Percentiles rank a stretch among this genome's conserved stretches.
phyloP scores from a whole-genome alignment of 2,797 vertebrate species.

The Microtus obscurus region DNA sequence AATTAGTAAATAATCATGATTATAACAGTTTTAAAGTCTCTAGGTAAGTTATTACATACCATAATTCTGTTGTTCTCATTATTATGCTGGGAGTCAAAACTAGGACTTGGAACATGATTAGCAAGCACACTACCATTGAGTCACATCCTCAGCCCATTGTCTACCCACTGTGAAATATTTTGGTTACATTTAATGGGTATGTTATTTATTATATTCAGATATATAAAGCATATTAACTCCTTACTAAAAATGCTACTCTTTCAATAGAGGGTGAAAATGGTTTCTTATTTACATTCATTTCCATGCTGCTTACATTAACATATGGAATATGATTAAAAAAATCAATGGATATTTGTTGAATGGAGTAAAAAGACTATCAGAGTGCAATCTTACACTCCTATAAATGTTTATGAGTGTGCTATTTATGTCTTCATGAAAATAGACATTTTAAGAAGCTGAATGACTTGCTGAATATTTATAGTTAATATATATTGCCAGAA shows the following conservation, averaged over 20 bases:
- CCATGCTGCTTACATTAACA: not conserved
- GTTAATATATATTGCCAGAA: constrained; percentile 38
- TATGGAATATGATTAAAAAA: constrained; percentile 13
- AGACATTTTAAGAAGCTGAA: constrained; percentile 52
- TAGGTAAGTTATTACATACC: not conserved
- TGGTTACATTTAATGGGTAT: not conserved
- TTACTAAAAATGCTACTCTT: not conserved
- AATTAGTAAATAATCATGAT: not conserved
- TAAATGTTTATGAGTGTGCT: constrained; percentile 39
- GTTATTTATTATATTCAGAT: not conserved
- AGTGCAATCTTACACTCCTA: not conserved
- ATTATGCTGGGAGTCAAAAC: not conserved
- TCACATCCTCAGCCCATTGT: not conserved
- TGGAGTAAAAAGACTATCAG: not conserved
- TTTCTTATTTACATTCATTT: not conserved
- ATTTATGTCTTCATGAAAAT: constrained; percentile 47
- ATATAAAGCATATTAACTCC: not conserved
- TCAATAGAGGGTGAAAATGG: not conserved
- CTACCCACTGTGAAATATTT: not conserved
- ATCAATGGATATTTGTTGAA: constrained; percentile 12
- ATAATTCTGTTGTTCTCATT: not conserved
- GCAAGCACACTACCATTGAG: not conserved
- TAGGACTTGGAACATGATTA: not conserved
- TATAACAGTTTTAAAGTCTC: not conserved
- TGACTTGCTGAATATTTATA: constrained; percentile 19